A percentile compares a stretch with the other conserved stretches of the same genome.
These are phyloP conservation scores for Drosophila bocki DNA, from an alignment of 1,140 invertebrate species.

Conservation along the genomic window DNA sequence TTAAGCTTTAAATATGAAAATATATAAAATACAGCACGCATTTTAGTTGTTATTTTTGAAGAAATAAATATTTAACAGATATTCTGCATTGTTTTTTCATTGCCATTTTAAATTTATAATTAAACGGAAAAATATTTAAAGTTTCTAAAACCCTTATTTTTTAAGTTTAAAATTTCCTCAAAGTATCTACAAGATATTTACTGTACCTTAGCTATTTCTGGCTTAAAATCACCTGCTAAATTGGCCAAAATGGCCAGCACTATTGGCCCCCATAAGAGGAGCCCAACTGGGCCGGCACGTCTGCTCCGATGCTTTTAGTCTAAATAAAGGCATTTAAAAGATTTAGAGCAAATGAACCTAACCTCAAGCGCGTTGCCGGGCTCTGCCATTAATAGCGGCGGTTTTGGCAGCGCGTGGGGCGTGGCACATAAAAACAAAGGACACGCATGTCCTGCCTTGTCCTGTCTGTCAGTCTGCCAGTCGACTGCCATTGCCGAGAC, in stretches of 20 bases:
- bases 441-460: conserved; percentile 72
- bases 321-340: conserved; percentile 83
- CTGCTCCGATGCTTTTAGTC: conserved; percentile 70
- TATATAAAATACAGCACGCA: no score
- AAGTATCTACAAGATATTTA: background rate
- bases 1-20: no score
- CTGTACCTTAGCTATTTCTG: background rate
- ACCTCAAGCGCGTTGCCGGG: conserved; percentile 58
- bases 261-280: conserved; percentile 1
- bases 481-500: conserved; percentile 3
- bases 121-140: no score
- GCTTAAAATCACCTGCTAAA: background rate
- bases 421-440: conserved; percentile 77
- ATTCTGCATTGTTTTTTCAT: background rate
- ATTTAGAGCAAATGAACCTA: conserved; percentile 83
- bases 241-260: background rate
- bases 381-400: conserved; percentile 56
- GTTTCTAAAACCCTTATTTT: no score
- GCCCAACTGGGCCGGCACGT: conserved; percentile 14
- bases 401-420: conserved; percentile 55
- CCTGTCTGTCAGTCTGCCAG: conserved; percentile 57
- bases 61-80: background rate
- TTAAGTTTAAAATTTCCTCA: accelerated
- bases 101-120: no score
- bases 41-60: background rate